Base-by-base conservation (phyloP, 1,140 invertebrate genomes). In the Phymastichus coffea region DNA sequence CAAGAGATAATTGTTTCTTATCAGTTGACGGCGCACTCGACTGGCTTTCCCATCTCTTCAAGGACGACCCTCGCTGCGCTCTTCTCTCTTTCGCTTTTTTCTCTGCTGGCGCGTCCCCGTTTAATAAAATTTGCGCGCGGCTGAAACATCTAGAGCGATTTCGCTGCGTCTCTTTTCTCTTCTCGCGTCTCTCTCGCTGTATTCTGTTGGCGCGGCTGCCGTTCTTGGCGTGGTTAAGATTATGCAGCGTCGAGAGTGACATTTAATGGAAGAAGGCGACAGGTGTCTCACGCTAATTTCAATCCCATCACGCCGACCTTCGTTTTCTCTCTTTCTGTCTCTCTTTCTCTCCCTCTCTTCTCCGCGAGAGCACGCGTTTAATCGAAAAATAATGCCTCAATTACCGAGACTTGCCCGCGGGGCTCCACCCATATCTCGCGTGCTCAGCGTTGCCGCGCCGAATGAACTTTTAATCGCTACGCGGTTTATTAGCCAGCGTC, bases 231-330 rank as follows among this genome's bases (percentile, higher is more conserved):
- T 17, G 8, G 17, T 26, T 33, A 23, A 46, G 25, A 28, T 38
- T 40, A 28, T 35, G 43, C 56, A n/a, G 46, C 57, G 26, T 44
- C 22, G 22, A 63, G 63, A 76, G 70, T 65, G 73, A 75, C 69
- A 75, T 76, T 76, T 76, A 76, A 76, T 76, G 65, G 69, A 73
- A 72, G 67, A 63, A 65, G 66, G 67, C 70, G 73, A 72, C 74
- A 75, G 72, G 71, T 75, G 73, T 71, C 61, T 67, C 58, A 60
- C 68, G 67, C 70, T 75, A 74, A 76, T 76, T 76, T 73, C 72
- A 76, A 76, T 75, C 66, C 66, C 68, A 75, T 76, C 70, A 67
- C 52, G 57, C 41, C 52, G 44, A 54, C 12, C 40, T 25, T n/a
- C 38, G 40, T 48, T 44, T 4, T 17, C 33, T 48, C n/a, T 38